Base-by-base conservation (phyloP, 1,140 invertebrate species). In the Achroia grisella region DNA sequence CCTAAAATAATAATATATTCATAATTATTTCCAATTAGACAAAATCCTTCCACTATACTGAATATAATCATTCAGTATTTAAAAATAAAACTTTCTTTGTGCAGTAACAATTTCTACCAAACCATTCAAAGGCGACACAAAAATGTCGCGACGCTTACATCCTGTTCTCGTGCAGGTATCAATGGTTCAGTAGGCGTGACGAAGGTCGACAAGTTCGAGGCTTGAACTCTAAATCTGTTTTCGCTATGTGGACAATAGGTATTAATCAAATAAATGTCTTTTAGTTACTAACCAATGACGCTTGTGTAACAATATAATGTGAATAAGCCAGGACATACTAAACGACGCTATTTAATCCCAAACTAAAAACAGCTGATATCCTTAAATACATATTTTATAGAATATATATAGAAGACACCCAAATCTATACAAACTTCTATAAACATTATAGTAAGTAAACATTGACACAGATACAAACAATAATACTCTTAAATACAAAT, bases 121-220 rank as follows among this genome's bases (percentile, higher is more conserved):
- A 49, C 2, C 2, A 59, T 56, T 45, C 48, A 62, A 56, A 61
- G 53, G 35, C 23, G 39, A 54, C 47, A 58, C 51, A 66, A 65
- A 71, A 65, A 68, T 68, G 58, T 69, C 62, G 64, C 71, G 67
- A 67, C 53, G 47, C 37, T 48, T 29, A 62, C 57, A 81, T 81
- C 77, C 72, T 78, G 74, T 60, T 75, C 28, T 55, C 43, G 41
- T 48, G 53, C 53, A 50, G 36, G 51, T 59, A 57, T 59, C 60
- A 59, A 64, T 73, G 64, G 65, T 57, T 64, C 60, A 69, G 71
- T 78, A 51, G 75, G 74, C 61, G 77, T 68, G 67, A 52, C 68
- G 71, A 79, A 81, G 77, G 77, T 52, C 75, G 56, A n/a, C 71
- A 36, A 43, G 57, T 68, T 63, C 56, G 53, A 62, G 36, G 45